Conservation (phyloP, 2,113 vertebrate genomes). For the Rattus norvegicus region DNA sequence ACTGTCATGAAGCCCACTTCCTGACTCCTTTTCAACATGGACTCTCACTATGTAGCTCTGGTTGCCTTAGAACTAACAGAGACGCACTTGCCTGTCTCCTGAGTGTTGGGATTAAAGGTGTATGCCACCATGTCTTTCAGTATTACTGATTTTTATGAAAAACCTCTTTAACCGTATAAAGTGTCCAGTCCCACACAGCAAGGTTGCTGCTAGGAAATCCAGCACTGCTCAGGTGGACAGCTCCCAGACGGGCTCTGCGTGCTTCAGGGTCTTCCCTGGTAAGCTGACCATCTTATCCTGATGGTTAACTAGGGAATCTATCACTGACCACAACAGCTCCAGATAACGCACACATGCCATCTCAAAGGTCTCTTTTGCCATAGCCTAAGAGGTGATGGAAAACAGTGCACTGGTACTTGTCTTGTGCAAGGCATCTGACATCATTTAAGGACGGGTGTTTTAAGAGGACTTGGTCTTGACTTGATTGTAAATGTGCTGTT, state of each 20-base stretch:
- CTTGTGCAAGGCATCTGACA: not conserved
- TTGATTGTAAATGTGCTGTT: not conserved
- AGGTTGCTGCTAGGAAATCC: not conserved
- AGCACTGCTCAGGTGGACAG: conserved; percentile 64
- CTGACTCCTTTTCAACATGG: not conserved
- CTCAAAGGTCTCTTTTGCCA: conserved; percentile 33
- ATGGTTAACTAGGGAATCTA: not conserved
- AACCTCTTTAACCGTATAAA: not conserved
- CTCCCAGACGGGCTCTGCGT: not conserved
- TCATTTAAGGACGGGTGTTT: not conserved
- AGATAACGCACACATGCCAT: not conserved
- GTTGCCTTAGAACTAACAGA: not conserved
- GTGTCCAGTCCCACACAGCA: not conserved
- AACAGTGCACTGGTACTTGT: not conserved
- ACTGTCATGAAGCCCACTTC: not conserved
- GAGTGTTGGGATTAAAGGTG: not conserved
- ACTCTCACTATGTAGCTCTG: not conserved
- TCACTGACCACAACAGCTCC: not conserved
- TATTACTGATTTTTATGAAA: not conserved
- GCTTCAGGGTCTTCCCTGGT: not conserved
- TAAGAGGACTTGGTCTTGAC: not conserved
- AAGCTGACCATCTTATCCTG: not conserved
- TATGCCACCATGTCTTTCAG: not conserved
- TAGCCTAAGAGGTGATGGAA: not conserved
- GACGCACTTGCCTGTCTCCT: not conserved